Base-by-base conservation (phyloP, 64 coral and sea anemone genomes). In the Orbicella faveolata region DNA sequence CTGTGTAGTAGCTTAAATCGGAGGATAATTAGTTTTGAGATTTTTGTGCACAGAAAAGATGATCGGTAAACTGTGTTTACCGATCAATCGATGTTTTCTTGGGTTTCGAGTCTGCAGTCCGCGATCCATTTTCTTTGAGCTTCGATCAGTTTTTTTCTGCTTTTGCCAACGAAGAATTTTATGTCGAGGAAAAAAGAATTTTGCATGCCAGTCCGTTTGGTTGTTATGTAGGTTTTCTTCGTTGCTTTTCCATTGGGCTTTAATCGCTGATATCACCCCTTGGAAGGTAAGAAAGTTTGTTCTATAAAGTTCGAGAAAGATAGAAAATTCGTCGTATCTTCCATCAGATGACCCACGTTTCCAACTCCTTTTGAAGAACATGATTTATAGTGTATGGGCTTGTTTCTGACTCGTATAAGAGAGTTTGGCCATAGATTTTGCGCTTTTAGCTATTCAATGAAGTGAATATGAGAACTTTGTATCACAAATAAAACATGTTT, bases 391-490 rank as follows among this genome's bases (percentile, higher is more conserved):
- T 76, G 19, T 39, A 76, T 44, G 36, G 75, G 75, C 41, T 41
- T 76, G 37, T 76, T 76, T 41, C 75, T 35, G 34, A 76, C 75
- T 44, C 75, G 75, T 76, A 76, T 76, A 75, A 75, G 35, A 75
- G 35, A 75, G 73, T 75, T 75, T 7, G 4, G 62, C 62, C 62
- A 64, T 64, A 64, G 62, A 64, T 15, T 14, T 64, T 64, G 62
- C 62, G 62, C 62, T 15, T 64, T 64, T 64, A 64, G 62, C 62
- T 64, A 15, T 7, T 64, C 62, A 9, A 64, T 64, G 12, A 15
- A 64, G 62, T 3, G 9, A 52, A 52, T 52, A n/a, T n/a, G n/a
- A n/a, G n/a, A n/a, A n/a, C n/a, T n/a, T n/a, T n/a, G n/a, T n/a
- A n/a, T n/a, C n/a, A n/a, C n/a, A n/a, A n/a, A n/a, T n/a, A n/a